Base-by-base conservation (phyloP, 2,888 invertebrate species). In the Lysandra coridon region DNA sequence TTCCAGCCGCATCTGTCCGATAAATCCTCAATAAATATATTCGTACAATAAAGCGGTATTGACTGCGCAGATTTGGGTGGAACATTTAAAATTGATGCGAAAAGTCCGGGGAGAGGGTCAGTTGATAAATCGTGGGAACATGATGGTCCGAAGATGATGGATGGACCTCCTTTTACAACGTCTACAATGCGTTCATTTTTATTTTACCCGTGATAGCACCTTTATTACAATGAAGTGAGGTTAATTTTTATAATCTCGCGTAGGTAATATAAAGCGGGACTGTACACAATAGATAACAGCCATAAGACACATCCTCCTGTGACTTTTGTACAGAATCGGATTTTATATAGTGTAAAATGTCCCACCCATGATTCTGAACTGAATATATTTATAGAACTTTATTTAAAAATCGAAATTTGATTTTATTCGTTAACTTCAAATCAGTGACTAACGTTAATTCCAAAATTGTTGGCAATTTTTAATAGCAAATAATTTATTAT, bases 41-140 rank as follows among this genome's bases (percentile, higher is more conserved):
- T 69, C 33, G 64, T 30, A 17, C 30, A 33, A 64, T 30, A 64
- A 64, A 81, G 80, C 73, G 23, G 76, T 76, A 73, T 78, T 4
- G 64, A 69, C 78, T 78, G 40, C 60, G 79, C 74, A 74, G 74
- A 74, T 74, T 74, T 44, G 74, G 44, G 30, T 44, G 44, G 44
- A 74, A 74, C 33, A 53, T 76, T 76, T 76, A 76, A 76, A 76
- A 76, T 76, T 30, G 76, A 76, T 76, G 57, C 53, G 75, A 44
- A 75, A 49, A 44, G 23, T 75, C 75, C 23, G 75, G 44, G 23
- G 12, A 82, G 78, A 81, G 82, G 85, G 85, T 84, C 84, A 83
- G 77, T 80, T 92, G 92, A 93, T 92, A 91, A 92, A 92, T 93
- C 84, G 91, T 92, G 92, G 79, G 92, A 92, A 92, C 92, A 91